Evolutionary conservation across 2,113 vertebrate genomes (phyloP), one percentile per base, ranked within the genome.

Genomic region (Sphaerodactylus townsendi): DNA sequence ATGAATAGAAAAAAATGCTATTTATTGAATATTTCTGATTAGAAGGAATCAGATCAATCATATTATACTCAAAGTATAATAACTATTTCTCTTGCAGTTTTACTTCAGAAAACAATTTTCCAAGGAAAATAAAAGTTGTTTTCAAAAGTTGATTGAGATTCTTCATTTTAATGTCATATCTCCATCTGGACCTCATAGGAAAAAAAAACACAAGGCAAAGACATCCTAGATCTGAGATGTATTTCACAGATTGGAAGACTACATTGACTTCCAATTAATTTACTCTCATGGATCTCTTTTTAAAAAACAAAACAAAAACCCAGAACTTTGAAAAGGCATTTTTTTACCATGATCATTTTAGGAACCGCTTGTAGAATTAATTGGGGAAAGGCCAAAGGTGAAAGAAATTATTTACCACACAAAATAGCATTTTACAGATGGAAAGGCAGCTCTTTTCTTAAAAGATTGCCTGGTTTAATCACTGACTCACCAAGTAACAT

Each of bases 401-500:
- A 90, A 89, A 93, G 72, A 68, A 88, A 17, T 56, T 68, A 84
- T 91, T 91, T 92, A 93, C 87, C 81, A 93, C 86, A 84, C 91
- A 89, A 37, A 15, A 81, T 87, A 85, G 73, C 77, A 79, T 88
- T 94, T 94, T 92, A 90, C 79, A 86, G 86, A 93, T 89, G 87
- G 91, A 94, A 93, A 81, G 88, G 87, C 84, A 91, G 84, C 84
- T 88, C 91, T 84, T 91, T 93, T 39, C 11, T 84, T 59, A 70
- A 48, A 64, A 87, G 77, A 59, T 86, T 59, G 69, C 82, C 65
- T 89, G 86, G 88, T 83, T 89, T 84, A 87, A 87, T 78, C 80
- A 79, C n/a, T 87, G 88, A 93, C 70, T 92, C 80, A 90, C 77
- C 92, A 90, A 93, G 92, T 89, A 94, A 91, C 86, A 86, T 91